Evolutionary conservation across 2,888 invertebrate genomes (phyloP).

Genomic region (Oscheius sp.): DNA sequence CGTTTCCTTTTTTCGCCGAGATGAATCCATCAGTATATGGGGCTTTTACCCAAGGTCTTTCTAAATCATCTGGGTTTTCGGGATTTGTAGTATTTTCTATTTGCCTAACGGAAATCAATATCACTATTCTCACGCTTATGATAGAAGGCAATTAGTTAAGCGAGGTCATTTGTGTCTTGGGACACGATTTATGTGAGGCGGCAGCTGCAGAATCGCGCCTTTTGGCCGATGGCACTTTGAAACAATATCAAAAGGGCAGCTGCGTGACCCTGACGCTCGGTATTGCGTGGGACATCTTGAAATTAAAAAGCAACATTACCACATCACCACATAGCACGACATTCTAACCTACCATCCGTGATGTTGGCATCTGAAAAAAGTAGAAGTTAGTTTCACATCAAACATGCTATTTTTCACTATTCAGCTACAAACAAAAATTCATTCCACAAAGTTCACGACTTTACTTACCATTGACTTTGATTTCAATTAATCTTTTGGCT

Average conservation of each 20-base stretch:
- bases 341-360: slow-evolving; percentile 16
- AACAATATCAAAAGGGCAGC: slow-evolving; percentile 29
- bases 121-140: slow-evolving; percentile 19
- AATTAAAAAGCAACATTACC: slow-evolving; percentile 11
- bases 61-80: slow-evolving; percentile 37
- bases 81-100: neutral
- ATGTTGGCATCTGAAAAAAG: slow-evolving; percentile 27
- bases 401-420: slow-evolving; percentile 6
- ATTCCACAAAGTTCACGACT: neutral
- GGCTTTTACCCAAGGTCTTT: slow-evolving; percentile 56
- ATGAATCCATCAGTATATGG: slow-evolving; percentile 50
- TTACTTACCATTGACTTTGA: slow-evolving; percentile 48
- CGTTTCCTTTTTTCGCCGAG: slow-evolving; percentile 47
- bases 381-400: slow-evolving; percentile 18
- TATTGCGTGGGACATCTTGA: neutral
- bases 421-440: neutral
- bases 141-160: slow-evolving; percentile 29
- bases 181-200: slow-evolving; percentile 31
- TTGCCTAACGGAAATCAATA: neutral
- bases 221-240: slow-evolving; percentile 10
- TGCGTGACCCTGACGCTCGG: neutral
- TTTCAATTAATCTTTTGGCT: slow-evolving; percentile 35
- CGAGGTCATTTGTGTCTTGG: slow-evolving; percentile 31
- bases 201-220: slow-evolving; percentile 30
- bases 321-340: slow-evolving; percentile 9